Evolutionary conservation across 2,113 vertebrate genomes (phyloP).

Genomic region (Martes martes): DNA sequence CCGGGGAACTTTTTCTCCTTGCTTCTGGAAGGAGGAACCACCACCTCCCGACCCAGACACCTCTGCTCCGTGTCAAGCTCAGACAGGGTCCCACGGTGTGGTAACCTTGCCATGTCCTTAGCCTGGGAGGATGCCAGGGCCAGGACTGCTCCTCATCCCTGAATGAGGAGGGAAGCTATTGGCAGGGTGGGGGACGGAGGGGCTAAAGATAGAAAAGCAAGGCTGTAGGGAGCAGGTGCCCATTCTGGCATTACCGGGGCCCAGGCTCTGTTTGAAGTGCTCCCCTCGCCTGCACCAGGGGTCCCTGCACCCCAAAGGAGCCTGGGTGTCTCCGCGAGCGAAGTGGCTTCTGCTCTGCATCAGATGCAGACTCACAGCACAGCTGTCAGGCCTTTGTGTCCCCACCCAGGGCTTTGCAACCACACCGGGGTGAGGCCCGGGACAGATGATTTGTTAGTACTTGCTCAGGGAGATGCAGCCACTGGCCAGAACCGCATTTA

Average conservation of each 20-base stretch:
- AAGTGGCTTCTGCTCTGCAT: neutral
- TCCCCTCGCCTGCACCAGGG: neutral
- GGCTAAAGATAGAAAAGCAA: neutral
- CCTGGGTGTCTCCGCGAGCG: neutral
- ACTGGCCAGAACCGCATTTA: conserved; percentile 39
- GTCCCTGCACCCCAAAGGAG: neutral
- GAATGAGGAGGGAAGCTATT: neutral
- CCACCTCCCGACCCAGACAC: neutral
- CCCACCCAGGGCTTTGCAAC: conserved; percentile 44
- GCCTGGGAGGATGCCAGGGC: neutral
- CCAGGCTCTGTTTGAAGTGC: neutral
- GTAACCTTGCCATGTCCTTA: rapidly evolving
- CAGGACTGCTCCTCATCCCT: neutral
- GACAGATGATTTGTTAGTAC: conserved; percentile 35
- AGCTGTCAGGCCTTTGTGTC: conserved; percentile 41
- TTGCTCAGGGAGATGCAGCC: conserved; percentile 8
- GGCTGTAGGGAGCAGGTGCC: neutral
- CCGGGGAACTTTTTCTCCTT: neutral
- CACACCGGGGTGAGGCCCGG: neutral
- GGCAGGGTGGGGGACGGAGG: neutral
- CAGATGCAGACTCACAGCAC: conserved; percentile 34
- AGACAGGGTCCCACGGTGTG: neutral
- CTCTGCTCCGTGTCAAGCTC: neutral
- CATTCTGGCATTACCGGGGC: rapidly evolving
- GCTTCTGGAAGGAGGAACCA: neutral